Conservation (phyloP, 2,113 vertebrate species). For the Pandion haliaetus region DNA sequence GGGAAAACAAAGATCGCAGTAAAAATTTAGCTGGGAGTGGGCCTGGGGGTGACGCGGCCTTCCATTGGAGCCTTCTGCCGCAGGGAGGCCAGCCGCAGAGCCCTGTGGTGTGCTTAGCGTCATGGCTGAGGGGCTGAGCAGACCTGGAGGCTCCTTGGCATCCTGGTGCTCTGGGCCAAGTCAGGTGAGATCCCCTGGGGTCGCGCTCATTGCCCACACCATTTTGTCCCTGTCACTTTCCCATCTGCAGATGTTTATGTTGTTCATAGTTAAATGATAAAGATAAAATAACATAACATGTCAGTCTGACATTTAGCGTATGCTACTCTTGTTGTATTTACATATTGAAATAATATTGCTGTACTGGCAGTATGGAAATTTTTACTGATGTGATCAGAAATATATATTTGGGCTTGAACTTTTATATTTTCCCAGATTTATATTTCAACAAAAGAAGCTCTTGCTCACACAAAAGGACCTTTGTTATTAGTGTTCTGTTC, state of each 20-base stretch:
- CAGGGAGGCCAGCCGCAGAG: neutral
- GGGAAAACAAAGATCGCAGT: rapidly evolving
- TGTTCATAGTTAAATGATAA: neutral
- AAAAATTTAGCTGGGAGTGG: neutral
- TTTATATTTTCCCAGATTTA: neutral
- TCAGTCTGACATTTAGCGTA: neutral
- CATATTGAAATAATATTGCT: neutral
- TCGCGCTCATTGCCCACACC: rapidly evolving
- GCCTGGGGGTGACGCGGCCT: rapidly evolving
- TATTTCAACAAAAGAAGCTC: neutral
- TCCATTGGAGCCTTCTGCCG: too few relatives aligned
- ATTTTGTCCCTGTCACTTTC: neutral
- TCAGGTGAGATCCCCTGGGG: neutral
- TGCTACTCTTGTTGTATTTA: neutral
- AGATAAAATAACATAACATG: neutral
- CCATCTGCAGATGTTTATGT: neutral
- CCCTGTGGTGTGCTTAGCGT: rapidly evolving
- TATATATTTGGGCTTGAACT: neutral
- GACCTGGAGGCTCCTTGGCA: rapidly evolving
- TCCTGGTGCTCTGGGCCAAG: rapidly evolving
- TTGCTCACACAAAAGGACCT: neutral
- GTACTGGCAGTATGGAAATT: neutral
- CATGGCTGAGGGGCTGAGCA: neutral
- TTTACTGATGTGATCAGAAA: neutral
- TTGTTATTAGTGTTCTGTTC: neutral